Evolutionary conservation across 64 coral and sea anemone genomes (phyloP).

Genomic region (Platygyra sinensis): DNA sequence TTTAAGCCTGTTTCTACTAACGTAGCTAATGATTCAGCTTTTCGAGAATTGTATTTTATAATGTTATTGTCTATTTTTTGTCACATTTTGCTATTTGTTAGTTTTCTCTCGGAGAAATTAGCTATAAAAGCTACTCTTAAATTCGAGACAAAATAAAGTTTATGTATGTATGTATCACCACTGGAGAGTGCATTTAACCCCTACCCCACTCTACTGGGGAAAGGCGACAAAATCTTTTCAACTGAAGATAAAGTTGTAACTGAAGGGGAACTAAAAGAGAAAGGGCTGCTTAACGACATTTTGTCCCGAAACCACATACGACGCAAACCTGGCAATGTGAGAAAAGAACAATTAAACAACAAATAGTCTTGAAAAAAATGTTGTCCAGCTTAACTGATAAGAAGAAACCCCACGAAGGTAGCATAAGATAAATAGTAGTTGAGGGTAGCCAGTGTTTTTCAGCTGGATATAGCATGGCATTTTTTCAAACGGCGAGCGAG

Average conservation of each 20-base stretch:
- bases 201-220: not conserved
- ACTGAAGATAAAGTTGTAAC: conserved; percentile 13
- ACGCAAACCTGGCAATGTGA: not conserved
- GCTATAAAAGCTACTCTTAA: no score
- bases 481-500: no score
- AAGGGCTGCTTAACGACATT: not conserved
- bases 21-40: not conserved
- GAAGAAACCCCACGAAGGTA: no score
- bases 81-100: no score
- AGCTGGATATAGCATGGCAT: no score
- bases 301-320: not conserved
- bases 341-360: not conserved
- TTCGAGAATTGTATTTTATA: no score
- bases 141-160: no score
- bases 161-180: no score
- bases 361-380: not conserved
- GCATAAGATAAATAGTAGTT: no score
- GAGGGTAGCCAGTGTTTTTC: no score
- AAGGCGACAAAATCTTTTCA: not conserved
- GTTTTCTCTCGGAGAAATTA: no score
- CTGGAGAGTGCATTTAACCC: not conserved
- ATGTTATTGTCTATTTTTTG: no score
- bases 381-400: not conserved
- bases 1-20: not conserved
- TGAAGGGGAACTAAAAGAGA: conserved; percentile 22